phyloP scores from a whole-genome alignment of 37 sponge, comb jelly and placozoan species.

The Axinella damicornis region DNA sequence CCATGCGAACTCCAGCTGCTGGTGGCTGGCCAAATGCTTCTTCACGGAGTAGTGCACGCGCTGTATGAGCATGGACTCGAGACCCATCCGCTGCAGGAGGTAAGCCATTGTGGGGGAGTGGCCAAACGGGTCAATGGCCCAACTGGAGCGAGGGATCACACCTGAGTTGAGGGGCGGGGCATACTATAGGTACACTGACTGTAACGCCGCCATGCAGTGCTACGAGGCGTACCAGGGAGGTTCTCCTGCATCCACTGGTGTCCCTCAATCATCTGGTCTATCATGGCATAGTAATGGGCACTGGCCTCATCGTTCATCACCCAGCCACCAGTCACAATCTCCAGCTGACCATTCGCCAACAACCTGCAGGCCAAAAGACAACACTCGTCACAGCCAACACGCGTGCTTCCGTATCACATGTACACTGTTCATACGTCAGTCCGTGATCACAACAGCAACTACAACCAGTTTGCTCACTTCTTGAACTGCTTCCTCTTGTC shows the following conservation, averaged over 20 bases:
- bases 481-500: constrained; percentile 48
- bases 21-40: constrained; percentile 77
- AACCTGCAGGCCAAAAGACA: constrained; percentile 61
- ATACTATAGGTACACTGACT: too few species aligned
- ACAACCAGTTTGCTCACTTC: too few species aligned
- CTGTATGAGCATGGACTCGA: constrained; percentile 90
- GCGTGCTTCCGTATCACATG: too few species aligned
- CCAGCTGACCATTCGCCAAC: constrained; percentile 82
- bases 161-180: constrained; percentile 6
- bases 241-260: constrained; percentile 88
- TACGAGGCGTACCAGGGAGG: constrained; percentile 47
- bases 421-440: too few species aligned
- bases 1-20: constrained; percentile 93
- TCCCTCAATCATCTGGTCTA: constrained; percentile 94
- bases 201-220: too few species aligned
- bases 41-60: constrained; percentile 93
- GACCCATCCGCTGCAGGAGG: constrained; percentile 68
- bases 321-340: constrained; percentile 99
- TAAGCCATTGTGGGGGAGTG: constrained; percentile 95
- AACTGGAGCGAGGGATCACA: constrained; percentile 75
- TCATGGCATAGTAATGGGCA: constrained; percentile 95
- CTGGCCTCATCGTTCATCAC: constrained; percentile 99
- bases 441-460: too few species aligned
- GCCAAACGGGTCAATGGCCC: constrained; percentile 98
- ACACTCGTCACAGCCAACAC: too few species aligned